Conservation (phyloP, 2,797 vertebrate species). For the Cacajao melanocephalus region DNA sequence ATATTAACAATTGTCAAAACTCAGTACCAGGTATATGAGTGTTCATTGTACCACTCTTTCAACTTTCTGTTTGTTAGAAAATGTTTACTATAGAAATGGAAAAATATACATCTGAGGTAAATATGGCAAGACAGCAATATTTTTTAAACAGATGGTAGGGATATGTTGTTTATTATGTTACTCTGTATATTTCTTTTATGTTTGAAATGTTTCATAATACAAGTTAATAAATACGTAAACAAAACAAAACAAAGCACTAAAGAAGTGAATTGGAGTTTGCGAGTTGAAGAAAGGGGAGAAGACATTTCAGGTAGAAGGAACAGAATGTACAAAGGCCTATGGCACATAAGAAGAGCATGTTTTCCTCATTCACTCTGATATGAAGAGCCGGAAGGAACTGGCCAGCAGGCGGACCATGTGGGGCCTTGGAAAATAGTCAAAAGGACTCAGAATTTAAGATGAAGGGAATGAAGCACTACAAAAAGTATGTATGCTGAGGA, state of each 20-base stretch:
- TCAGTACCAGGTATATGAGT: background rate
- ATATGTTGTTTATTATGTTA: conserved; percentile 54
- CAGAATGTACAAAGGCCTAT: background rate
- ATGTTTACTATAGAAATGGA: conserved; percentile 31
- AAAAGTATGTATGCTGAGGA: background rate
- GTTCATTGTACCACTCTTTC: background rate
- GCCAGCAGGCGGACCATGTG: background rate
- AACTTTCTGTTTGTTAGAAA: conserved; percentile 41
- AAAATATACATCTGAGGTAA: conserved; percentile 53
- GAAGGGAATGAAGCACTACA: background rate
- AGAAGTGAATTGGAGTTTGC: conserved; percentile 25
- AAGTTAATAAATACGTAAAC: conserved; percentile 17
- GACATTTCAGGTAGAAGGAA: background rate
- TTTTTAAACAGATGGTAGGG: conserved; percentile 58
- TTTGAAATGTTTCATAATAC: conserved; percentile 45
- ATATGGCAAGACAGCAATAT: conserved; percentile 51
- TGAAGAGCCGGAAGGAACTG: background rate
- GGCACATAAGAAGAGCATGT: background rate
- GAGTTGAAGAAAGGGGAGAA: background rate
- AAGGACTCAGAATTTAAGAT: background rate
- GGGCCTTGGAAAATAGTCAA: background rate
- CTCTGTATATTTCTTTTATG: conserved; percentile 46
- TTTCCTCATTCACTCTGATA: background rate
- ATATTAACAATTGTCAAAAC: conserved; percentile 27
- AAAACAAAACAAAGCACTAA: conserved; percentile 52